A percentile compares a stretch with the other conserved stretches of the same genome.
Evolutionary conservation across 2,888 invertebrate genomes (phyloP).

Genomic region (Drosophila nr. perissopoda): DNA sequence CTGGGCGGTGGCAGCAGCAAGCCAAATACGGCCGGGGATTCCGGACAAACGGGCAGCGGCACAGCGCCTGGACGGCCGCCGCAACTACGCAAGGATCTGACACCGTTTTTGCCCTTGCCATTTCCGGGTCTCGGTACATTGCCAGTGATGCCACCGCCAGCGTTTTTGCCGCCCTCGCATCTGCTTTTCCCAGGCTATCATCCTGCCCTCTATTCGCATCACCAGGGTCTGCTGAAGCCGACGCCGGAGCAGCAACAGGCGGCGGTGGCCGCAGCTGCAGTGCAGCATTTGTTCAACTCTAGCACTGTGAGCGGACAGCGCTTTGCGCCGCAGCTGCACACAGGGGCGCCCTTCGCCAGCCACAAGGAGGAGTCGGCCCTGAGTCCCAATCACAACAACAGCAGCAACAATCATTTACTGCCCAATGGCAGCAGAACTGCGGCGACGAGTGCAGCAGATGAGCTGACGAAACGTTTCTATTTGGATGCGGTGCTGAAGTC

Average conservation of each 20-base stretch:
- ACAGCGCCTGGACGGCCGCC: conserved; percentile 74
- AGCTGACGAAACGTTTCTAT: conserved; percentile 90
- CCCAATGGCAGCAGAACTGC: conserved; percentile 86
- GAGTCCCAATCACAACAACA: conserved; percentile 80
- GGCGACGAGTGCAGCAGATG: conserved; percentile 86
- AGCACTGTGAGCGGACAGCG: conserved; percentile 65
- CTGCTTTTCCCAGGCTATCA: conserved; percentile 88
- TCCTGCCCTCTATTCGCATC: conserved; percentile 86
- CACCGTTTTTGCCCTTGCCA: conserved; percentile 87
- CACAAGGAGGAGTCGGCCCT: conserved; percentile 47
- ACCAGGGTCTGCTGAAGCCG: conserved; percentile 84
- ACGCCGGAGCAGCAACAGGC: conserved; percentile 83
- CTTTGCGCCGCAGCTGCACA: conserved; percentile 69
- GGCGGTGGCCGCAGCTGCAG: conserved; percentile 79
- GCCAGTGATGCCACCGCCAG: conserved; percentile 88
- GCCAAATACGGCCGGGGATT: conserved; percentile 35
- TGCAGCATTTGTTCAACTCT: conserved; percentile 81
- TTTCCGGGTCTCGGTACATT: conserved; percentile 88
- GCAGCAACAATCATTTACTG: conserved; percentile 84
- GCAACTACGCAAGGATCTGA: conserved; percentile 86
- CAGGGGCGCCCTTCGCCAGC: conserved; percentile 43
- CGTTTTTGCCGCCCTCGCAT: conserved; percentile 87
- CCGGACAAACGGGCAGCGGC: conserved; percentile 36
- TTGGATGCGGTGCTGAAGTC: conserved; percentile 91
- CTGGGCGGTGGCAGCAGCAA: conserved; percentile 81